Percentiles rank a stretch among this genome's conserved stretches.
These are phyloP conservation scores for Pyrgilauda ruficollis DNA, from an alignment of 2,113 vertebrate species.

Conservation along the genomic window DNA sequence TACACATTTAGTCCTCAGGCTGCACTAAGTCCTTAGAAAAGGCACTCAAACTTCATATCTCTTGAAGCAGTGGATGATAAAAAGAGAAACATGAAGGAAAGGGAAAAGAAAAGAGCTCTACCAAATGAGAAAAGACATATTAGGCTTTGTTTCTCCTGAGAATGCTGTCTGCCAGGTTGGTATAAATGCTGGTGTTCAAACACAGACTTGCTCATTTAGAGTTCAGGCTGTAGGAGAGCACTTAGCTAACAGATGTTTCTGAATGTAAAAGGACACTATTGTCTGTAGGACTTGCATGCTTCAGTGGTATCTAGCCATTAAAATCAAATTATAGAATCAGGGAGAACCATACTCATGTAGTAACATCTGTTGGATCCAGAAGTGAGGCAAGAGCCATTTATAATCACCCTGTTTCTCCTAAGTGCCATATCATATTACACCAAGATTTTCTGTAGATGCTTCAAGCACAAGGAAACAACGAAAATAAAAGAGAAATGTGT, in stretches of 20 bases:
- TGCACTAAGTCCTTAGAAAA: neutral
- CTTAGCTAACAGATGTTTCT: slow-evolving; percentile 27
- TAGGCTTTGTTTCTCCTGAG: neutral
- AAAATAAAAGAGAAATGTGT: neutral
- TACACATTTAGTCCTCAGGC: neutral
- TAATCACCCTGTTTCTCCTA: neutral
- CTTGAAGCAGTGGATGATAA: neutral
- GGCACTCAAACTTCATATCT: neutral
- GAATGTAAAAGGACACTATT: slow-evolving; percentile 17
- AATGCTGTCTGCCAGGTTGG: neutral
- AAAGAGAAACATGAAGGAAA: neutral
- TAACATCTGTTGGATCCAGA: slow-evolving; percentile 18
- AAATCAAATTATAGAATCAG: slow-evolving; percentile 36
- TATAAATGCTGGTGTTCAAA: neutral
- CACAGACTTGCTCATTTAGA: neutral
- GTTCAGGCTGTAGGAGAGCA: neutral
- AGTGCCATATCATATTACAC: slow-evolving; percentile 6
- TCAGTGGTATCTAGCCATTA: slow-evolving; percentile 34
- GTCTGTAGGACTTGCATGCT: neutral
- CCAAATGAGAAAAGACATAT: neutral
- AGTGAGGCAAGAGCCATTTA: neutral
- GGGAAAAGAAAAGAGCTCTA: neutral
- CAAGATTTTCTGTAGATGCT: neutral
- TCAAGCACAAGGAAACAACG: neutral
- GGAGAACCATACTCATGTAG: neutral